Percentiles rank a stretch among this genome's conserved stretches.
phyloP scores from a whole-genome alignment of 2,888 invertebrate genomes.

The Phragmatobia fuliginosa region DNA sequence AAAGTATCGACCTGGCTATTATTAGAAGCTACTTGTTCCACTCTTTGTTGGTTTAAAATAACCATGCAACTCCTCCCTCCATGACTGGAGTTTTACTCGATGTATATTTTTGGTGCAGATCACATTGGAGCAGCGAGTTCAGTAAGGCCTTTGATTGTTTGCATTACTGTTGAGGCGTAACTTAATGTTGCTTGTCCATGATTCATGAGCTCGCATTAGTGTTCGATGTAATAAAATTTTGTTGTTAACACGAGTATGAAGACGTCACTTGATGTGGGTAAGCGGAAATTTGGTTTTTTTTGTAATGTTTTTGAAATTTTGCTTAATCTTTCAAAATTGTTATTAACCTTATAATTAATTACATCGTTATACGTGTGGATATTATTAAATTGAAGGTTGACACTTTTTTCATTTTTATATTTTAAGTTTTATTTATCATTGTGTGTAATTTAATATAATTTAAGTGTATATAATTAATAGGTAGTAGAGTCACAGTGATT shows the following conservation, averaged over 20 bases:
- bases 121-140: conserved; percentile 37
- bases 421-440: background rate
- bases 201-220: conserved; percentile 26
- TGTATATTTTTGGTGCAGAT: conserved; percentile 50
- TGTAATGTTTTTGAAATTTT: background rate
- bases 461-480: too few species aligned
- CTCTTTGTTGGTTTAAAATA: conserved; percentile 78
- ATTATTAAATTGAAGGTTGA: background rate
- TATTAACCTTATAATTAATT: background rate
- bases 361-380: background rate
- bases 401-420: background rate
- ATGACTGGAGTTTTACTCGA: conserved; percentile 52
- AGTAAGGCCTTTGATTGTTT: conserved; percentile 46
- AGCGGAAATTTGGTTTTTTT: conserved; percentile 14
- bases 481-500: too few species aligned
- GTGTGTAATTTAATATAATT: too few species aligned
- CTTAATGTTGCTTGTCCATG: conserved; percentile 34
- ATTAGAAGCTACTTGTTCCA: conserved; percentile 68
- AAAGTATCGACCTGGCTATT: conserved; percentile 76
- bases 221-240: conserved; percentile 14
- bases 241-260: conserved; percentile 15
- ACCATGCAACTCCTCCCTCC: conserved; percentile 60
- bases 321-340: background rate
- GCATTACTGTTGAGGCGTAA: conserved; percentile 34
- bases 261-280: conserved; percentile 20